Conservation (phyloP, 2,888 invertebrate species). For the Rhyacophila evoluta region DNA sequence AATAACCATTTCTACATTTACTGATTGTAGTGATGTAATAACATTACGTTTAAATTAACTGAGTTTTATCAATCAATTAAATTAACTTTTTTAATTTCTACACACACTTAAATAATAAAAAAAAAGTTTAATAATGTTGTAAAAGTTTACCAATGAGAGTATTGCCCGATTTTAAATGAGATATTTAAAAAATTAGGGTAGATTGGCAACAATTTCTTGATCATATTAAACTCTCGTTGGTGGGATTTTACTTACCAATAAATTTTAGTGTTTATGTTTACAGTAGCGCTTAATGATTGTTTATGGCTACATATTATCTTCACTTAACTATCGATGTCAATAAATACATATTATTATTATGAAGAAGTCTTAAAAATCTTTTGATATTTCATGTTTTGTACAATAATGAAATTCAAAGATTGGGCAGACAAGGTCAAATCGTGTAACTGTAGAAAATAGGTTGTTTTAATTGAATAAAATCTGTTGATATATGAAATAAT, state of each 20-base stretch:
- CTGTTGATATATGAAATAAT: slow-evolving; percentile 50
- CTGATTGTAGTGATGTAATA: too few species aligned
- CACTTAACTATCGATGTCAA: slow-evolving; percentile 7
- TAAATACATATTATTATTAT: background rate
- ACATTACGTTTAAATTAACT: too few species aligned
- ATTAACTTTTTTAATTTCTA: too few species aligned
- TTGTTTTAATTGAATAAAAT: slow-evolving; percentile 54
- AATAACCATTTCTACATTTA: too few species aligned
- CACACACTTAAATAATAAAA: too few species aligned
- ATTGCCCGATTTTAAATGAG: too few species aligned
- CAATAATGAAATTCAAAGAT: slow-evolving; percentile 20
- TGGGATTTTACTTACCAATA: background rate
- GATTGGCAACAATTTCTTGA: too few species aligned
- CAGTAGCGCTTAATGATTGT: background rate
- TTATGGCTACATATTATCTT: background rate
- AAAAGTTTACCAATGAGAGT: too few species aligned
- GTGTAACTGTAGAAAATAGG: slow-evolving; percentile 53
- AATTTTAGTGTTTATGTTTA: slow-evolving; percentile 1
- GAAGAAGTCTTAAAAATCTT: background rate
- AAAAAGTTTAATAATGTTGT: too few species aligned
- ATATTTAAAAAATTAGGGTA: too few species aligned
- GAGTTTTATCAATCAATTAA: too few species aligned
- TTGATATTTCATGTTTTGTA: background rate
- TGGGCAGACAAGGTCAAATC: slow-evolving; percentile 46
- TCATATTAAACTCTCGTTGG: too few species aligned